phyloP scores from a whole-genome alignment of 30 jellyfish, hydroid and myxozoan species.

The Morbakka virulenta region DNA sequence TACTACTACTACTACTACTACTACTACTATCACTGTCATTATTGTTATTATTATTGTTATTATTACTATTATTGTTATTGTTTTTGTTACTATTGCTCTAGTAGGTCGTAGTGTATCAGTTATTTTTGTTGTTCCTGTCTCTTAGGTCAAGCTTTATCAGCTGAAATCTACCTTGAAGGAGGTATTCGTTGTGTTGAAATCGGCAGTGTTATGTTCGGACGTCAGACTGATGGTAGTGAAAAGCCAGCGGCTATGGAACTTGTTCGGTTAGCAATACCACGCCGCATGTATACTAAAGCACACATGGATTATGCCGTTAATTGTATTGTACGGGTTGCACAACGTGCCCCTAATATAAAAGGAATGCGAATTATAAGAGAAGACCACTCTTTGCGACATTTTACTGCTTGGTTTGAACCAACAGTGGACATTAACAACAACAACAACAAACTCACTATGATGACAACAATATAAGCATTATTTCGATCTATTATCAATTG shows the following conservation, averaged over 20 bases:
- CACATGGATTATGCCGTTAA: conserved; percentile 59
- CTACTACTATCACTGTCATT: too few relatives aligned
- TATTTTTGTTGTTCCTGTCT: too few relatives aligned
- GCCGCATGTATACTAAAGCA: conserved; percentile 55
- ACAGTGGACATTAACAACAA: too few relatives aligned
- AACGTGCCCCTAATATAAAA: neutral
- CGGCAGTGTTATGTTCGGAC: conserved; percentile 69
- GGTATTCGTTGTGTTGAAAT: conserved; percentile 60
- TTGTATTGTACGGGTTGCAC: conserved; percentile 25
- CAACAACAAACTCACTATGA: too few relatives aligned
- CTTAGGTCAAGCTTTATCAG: conserved; percentile 45
- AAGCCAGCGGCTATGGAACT: conserved; percentile 65
- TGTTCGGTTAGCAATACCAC: conserved; percentile 67
- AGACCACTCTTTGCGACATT: conserved; percentile 43
- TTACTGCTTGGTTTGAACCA: conserved; percentile 70
- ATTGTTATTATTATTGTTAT: too few relatives aligned
- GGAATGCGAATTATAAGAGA: conserved; percentile 39
- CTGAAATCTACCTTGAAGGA: conserved; percentile 61
- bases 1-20: too few relatives aligned
- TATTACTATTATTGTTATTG: too few relatives aligned
- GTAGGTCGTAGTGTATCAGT: too few relatives aligned
- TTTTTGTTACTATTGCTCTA: too few relatives aligned
- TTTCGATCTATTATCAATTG: too few relatives aligned
- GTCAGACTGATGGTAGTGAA: conserved; percentile 43
- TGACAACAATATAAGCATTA: too few relatives aligned